These are phyloP conservation scores for Silurus lanzhouensis DNA, from an alignment of 2,797 vertebrate species.

Conservation along the genomic window DNA sequence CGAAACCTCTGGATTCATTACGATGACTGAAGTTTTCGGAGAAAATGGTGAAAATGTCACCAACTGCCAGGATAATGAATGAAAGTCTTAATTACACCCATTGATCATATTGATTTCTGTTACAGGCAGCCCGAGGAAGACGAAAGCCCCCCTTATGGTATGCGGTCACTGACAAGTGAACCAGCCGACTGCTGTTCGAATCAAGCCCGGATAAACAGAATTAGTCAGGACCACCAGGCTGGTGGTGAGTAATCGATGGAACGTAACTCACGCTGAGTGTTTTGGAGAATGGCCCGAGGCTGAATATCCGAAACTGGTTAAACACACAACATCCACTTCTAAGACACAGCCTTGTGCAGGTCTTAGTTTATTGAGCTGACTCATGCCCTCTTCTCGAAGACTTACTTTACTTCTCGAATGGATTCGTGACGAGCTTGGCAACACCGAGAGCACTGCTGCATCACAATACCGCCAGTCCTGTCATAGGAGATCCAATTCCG, in stretches of 20 bases:
- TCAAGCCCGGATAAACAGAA: constrained; percentile 69
- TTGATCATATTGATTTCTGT: not conserved
- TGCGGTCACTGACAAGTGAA: not conserved
- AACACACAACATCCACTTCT: not conserved
- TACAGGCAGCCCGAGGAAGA: not conserved
- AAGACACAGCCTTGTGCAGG: not conserved
- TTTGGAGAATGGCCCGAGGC: constrained; percentile 38
- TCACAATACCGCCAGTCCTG: not conserved
- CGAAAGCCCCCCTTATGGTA: not conserved
- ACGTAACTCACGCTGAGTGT: constrained; percentile 52
- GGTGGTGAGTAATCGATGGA: constrained; percentile 62
- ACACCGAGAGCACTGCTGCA: not conserved
- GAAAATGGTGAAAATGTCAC: not conserved
- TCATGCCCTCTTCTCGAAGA: not conserved
- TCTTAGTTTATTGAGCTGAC: constrained; percentile 14
- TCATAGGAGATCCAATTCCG: not conserved
- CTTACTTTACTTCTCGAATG: not conserved
- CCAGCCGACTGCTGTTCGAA: constrained; percentile 63
- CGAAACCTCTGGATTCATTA: not conserved
- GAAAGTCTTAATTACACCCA: not conserved
- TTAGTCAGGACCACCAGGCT: constrained; percentile 61
- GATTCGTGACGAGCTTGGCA: not conserved
- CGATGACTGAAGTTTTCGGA: not conserved
- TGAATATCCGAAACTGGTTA: constrained; percentile 28
- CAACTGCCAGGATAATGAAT: not conserved